Conservation (phyloP, 1,140 invertebrate genomes). For the Ceratitis capitata region DNA sequence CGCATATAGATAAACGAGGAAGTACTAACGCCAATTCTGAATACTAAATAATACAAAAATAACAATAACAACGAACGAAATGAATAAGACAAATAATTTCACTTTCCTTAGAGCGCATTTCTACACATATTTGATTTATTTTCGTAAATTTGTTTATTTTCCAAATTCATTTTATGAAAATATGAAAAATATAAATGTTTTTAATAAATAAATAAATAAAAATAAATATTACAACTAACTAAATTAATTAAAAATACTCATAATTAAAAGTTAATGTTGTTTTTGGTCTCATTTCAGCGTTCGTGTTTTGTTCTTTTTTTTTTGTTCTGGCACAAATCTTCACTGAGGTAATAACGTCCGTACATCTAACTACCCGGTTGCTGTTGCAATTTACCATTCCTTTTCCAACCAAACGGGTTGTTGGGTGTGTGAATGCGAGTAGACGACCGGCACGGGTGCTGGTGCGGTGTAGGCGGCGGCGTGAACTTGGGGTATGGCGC, state of each 20-base stretch:
- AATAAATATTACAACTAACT: constrained; percentile 42
- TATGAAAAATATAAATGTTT: neutral
- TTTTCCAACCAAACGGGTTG: constrained; percentile 63
- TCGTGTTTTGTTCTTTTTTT: neutral
- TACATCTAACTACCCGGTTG: neutral
- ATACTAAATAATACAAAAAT: constrained; percentile 26
- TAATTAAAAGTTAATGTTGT: constrained; percentile 32
- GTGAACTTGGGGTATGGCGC: constrained; percentile 56
- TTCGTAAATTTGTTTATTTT: constrained; percentile 39
- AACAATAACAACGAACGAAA: no score
- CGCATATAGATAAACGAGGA: neutral
- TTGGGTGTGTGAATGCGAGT: constrained; percentile 62
- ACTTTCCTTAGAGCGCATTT: constrained; percentile 21
- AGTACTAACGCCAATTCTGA: constrained; percentile 19
- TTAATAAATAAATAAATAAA: constrained; percentile 37
- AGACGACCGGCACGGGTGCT: constrained; percentile 59
- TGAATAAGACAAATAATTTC: constrained; percentile 36
- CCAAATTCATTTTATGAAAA: neutral
- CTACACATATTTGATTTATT: constrained; percentile 32
- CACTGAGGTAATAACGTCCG: constrained; percentile 2
- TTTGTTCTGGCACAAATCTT: neutral
- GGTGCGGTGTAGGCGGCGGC: constrained; percentile 55
- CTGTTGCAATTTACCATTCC: constrained; percentile 53
- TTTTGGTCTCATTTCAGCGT: constrained; percentile 16
- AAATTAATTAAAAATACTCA: constrained; percentile 43